Conservation (phyloP, 1,140 invertebrate genomes). For the Papilio aristodemus region DNA sequence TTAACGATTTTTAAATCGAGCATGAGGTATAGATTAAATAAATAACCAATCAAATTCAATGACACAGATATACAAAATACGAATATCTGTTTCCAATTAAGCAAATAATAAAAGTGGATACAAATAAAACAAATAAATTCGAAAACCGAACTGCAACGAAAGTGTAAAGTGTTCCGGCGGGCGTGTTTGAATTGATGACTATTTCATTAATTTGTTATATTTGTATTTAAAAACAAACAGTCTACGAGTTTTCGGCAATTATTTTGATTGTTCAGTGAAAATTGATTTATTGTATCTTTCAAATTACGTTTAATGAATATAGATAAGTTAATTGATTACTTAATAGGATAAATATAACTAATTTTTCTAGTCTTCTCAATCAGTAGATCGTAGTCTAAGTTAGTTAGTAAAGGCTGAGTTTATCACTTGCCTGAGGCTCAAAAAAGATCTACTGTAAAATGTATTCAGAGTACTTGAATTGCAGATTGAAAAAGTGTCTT, state of each 20-base stretch:
- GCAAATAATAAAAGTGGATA: conserved; percentile 22
- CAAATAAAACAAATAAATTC: conserved; percentile 17
- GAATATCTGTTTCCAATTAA: conserved; percentile 16
- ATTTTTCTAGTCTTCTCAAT: too few species aligned
- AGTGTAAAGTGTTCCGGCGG: conserved; percentile 3
- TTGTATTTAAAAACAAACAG: conserved; percentile 10
- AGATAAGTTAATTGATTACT: too few species aligned
- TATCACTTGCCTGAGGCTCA: too few species aligned
- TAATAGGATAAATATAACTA: too few species aligned
- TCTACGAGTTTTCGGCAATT: background rate
- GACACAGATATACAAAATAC: conserved; percentile 5
- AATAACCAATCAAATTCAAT: conserved; percentile 14
- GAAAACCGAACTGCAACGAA: conserved; percentile 1
- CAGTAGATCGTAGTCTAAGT: too few species aligned
- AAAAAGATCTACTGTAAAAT: too few species aligned
- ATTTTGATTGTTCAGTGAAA: background rate
- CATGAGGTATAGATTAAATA: background rate
- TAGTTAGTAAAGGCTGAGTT: too few species aligned
- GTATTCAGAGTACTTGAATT: too few species aligned
- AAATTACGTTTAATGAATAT: background rate
- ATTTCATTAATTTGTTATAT: conserved; percentile 14
- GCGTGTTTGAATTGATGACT: conserved; percentile 2
- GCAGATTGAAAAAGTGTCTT: too few species aligned
- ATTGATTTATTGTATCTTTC: background rate
- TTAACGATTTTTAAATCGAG: conserved; percentile 7